Evolutionary conservation across 2,797 vertebrate genomes (phyloP).

Genomic region (Pteronotus mesoamericanus): DNA sequence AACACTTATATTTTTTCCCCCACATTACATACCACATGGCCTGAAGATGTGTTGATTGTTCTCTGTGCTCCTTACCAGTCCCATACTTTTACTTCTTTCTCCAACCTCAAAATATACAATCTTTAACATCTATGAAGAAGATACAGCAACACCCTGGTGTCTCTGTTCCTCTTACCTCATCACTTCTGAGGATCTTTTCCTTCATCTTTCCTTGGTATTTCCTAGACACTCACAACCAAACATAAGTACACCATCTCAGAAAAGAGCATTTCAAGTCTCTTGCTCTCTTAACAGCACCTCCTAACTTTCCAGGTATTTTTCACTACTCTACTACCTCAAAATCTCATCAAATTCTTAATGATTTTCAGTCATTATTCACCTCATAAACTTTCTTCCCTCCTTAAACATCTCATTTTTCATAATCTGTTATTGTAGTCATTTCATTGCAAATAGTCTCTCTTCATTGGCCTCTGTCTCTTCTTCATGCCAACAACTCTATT

Average conservation of each 20-base stretch:
- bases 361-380: not conserved
- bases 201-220: not conserved
- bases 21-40: not conserved
- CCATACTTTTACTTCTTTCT: not conserved
- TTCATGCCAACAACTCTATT: not conserved
- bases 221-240: not conserved
- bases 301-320: not conserved
- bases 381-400: not conserved
- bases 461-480: not conserved
- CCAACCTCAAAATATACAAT: not conserved
- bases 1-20: not conserved
- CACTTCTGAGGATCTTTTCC: not conserved
- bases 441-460: not conserved
- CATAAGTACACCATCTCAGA: not conserved
- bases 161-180: not conserved
- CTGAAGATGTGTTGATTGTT: not conserved
- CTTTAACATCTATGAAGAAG: not conserved
- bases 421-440: not conserved
- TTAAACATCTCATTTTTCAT: not conserved
- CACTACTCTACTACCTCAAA: not conserved
- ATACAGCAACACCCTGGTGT: not conserved
- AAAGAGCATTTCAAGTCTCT: not conserved
- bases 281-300: not conserved
- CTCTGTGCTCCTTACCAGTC: not conserved
- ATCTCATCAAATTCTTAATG: not conserved